Base-by-base conservation (phyloP, 2,888 invertebrate genomes). In the Anthrax anthrax region DNA sequence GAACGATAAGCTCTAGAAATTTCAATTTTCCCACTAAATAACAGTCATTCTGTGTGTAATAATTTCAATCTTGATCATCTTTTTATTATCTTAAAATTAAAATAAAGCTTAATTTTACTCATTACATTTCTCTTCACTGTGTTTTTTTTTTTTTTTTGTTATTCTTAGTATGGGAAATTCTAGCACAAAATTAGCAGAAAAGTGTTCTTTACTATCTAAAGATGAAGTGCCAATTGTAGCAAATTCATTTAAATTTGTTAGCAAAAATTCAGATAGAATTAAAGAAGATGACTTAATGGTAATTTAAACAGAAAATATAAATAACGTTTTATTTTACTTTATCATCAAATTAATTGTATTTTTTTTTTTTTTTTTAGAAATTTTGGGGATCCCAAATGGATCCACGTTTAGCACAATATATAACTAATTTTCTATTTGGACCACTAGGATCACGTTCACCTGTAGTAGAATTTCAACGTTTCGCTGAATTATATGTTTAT, bases 311-410 rank as follows among this genome's bases (percentile, higher is more conserved):
- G 29, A 5, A 8, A 36, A 36, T 16, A 16, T n/a, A n/a, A 36
- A 36, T 14, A 34, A 34, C 4, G 3, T 34, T 14, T 14, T 34
- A 12, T 8, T 4, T 34, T 14, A 34, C n/a, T 12, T 34, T 34
- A 34, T 14, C 34, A 9, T 34, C n/a, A n/a, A n/a, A n/a, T n/a
- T n/a, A n/a, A n/a, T n/a, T n/a, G 12, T 44, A 23, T 17, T 42
- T 45, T 41, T 46, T 46, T 42, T 66, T 64, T 1, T 14, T 23
- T 37, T 69, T 50, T 50, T 50, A 81, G 81, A 80, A 79, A 72
- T 70, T 75, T 60, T 82, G 81, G 81, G 78, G 79, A 37, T 72
- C 75, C 1, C 76, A 77, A 58, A 78, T 81, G 64, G 81, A 81
- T 59, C 73, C 77, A 1, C 70, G 80, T 5, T 62, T 81, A 43